These are phyloP conservation scores for Ectobius pallidus DNA, from an alignment of 2,888 invertebrate species.

Conservation along the genomic window DNA sequence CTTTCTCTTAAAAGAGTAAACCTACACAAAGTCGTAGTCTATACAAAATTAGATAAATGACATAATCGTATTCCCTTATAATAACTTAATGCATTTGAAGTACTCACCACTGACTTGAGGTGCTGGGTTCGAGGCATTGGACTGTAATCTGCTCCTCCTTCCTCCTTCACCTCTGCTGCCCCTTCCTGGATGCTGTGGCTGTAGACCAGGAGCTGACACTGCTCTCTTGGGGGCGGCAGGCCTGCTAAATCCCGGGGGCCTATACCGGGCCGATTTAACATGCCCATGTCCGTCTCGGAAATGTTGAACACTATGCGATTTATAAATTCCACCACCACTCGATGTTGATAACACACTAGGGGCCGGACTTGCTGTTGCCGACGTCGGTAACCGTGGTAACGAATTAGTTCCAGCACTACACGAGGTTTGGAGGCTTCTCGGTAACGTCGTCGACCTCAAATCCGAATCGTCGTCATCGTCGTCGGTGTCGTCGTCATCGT, in stretches of 20 bases:
- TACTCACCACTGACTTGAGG: slow-evolving; percentile 36
- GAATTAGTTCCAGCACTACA: slow-evolving; percentile 69
- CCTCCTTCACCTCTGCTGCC: neutral
- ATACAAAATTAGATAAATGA: too few species aligned
- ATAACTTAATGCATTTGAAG: too few species aligned
- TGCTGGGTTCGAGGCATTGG: neutral
- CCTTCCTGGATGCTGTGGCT: slow-evolving; percentile 58
- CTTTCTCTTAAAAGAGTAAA: too few species aligned
- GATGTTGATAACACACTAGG: slow-evolving; percentile 45
- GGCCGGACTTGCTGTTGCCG: slow-evolving; percentile 48
- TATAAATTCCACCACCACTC: slow-evolving; percentile 57
- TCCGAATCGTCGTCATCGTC: slow-evolving; percentile 60
- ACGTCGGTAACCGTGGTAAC: slow-evolving; percentile 73
- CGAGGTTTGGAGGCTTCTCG: slow-evolving; percentile 63
- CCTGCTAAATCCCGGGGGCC: slow-evolving; percentile 81
- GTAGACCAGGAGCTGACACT: slow-evolving; percentile 76
- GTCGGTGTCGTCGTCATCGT: slow-evolving; percentile 62
- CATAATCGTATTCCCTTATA: too few species aligned
- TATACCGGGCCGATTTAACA: slow-evolving; percentile 85
- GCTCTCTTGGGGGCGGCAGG: slow-evolving; percentile 70
- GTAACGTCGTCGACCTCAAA: slow-evolving; percentile 66
- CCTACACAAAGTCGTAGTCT: too few species aligned
- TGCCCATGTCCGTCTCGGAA: slow-evolving; percentile 61
- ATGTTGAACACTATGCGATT: slow-evolving; percentile 68
- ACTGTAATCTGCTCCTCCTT: slow-evolving; percentile 13